Evolutionary conservation across 2,797 vertebrate species (phyloP), one percentile per base, ranked within the genome.

Genomic region (Tadarida brasiliensis): DNA sequence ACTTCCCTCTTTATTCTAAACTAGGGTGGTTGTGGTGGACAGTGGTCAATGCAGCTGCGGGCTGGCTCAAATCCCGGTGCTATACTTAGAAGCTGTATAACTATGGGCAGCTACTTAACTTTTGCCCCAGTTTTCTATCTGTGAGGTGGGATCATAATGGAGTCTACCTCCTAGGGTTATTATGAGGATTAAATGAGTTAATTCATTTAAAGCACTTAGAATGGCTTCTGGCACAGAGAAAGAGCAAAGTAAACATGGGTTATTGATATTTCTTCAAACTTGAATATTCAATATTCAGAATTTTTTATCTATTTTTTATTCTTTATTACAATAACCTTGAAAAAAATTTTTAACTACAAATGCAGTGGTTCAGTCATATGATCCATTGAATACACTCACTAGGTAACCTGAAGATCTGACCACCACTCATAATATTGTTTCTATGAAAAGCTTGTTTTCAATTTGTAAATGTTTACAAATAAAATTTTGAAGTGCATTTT

Each of bases 401-500:
- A 63, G 19, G 70, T 61, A 91, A 85, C 22, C 24, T 67, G 24
- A 71, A 81, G 56, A 80, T 56, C 11, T 85, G 20, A 88, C 20
- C 49, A 68, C 19, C 19, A 67, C 12, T 86, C 16, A 54, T 56
- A 56, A 61, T 28, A 67, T 0, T 77, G 54, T 68, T 94, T 78
- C 57, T 74, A 76, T 67, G 33, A 35, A 91, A 94, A 96, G 44
- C 11, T 71, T 87, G 81, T 39, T 80, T 76, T 82, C 47, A 94
- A 82, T 88, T 94, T 44, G 92, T 44, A 83, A 87, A 65, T 71
- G 67, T 92, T 91, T 77, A 86, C 22, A 80, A 74, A 67, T 33
- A 33, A 83, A 96, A 78, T 71, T 51, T 57, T 86, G 68, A 96
- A 94, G 63, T 17, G 12, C 26, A 80, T 47, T 86, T 92, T 92